Base-by-base conservation (phyloP, 2,888 invertebrate genomes). In the Netelia virgata region DNA sequence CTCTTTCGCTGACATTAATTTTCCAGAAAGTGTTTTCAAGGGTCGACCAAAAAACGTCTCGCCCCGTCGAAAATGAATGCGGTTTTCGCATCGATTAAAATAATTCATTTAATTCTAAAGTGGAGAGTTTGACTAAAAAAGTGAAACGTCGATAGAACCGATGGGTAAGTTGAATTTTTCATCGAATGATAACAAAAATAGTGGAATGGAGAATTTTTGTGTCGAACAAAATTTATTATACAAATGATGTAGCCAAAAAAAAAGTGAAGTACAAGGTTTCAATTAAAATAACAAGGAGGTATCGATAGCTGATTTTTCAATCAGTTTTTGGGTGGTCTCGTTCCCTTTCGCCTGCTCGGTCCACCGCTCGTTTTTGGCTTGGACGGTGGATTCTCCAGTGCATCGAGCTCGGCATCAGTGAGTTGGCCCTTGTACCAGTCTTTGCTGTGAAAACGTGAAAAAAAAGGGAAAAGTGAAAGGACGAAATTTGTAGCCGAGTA, bases 401-500 rank as follows among this genome's bases (percentile, higher is more conserved):
- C 97, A 0, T 96, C 96, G 81, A 98, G 93, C 92, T 97, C 96
- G 57, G 96, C 96, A 86, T 97, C 97, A 9, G 97, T 97, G 90
- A 98, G 94, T 87, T 97, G 96, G 59, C 96, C 98, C 92, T 97
- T 97, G 94, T 98, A 98, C 97, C 98, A 98, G 91, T 98, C 98
- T 88, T 96, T 96, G 93, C 98, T 98, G 94, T n/a, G 95, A 59
- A 68, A 41, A 18, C 47, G 36, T 36, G 6, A 55, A 57, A 76
- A 74, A 76, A 74, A 53, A 28, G 76, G 41, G 83, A 66, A 75
- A 85, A 83, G 84, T 82, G 73, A 84, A 84, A 84, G 76, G 80
- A 76, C 74, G 23, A 80, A 82, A 82, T 43, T 36, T 43, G 8
- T 63, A 50, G 16, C 3, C 16, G 43, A 50, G 36, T 82, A 70